Conservation (phyloP, 53 echinoderm and acorn worm genomes). For the Paelopatides confundens region DNA sequence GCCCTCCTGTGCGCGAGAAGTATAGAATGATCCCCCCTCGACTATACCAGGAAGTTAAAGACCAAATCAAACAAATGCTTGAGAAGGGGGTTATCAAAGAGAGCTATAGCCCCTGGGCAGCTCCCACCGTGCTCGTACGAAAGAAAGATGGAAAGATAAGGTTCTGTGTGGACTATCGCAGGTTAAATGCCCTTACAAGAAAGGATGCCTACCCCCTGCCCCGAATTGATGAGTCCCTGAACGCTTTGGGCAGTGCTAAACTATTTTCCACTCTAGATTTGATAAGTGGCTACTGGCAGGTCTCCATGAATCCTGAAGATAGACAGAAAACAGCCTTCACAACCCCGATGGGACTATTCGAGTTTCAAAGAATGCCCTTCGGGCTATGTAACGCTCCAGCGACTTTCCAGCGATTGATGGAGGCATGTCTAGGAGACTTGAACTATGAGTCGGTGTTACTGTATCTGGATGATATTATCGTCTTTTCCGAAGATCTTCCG, state of each 20-base stretch:
- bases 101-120: conserved; percentile 36
- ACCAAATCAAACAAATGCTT: conserved; percentile 31
- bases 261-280: neutral
- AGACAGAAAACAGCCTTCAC: conserved; percentile 51
- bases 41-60: conserved; percentile 43
- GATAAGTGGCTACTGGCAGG: conserved; percentile 68
- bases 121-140: conserved; percentile 33
- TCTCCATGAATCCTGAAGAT: conserved; percentile 48
- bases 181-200: conserved; percentile 28
- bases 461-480: conserved; percentile 70
- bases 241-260: neutral
- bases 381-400: conserved; percentile 66
- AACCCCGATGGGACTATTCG: conserved; percentile 35
- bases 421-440: conserved; percentile 53
- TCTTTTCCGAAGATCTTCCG: conserved; percentile 60
- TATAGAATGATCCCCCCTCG: conserved; percentile 38
- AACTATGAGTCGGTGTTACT: conserved; percentile 59
- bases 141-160: conserved; percentile 35
- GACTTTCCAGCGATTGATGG: conserved; percentile 69
- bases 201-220: conserved; percentile 49
- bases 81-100: conserved; percentile 19
- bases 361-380: conserved; percentile 69
- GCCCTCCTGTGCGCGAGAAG: conserved; percentile 11
- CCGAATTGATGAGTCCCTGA: conserved; percentile 26
- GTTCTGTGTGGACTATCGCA: conserved; percentile 44